These are phyloP conservation scores for Lepidocolaptes lacrymiger DNA, from an alignment of 2,797 vertebrate genomes.

Conservation along the genomic window DNA sequence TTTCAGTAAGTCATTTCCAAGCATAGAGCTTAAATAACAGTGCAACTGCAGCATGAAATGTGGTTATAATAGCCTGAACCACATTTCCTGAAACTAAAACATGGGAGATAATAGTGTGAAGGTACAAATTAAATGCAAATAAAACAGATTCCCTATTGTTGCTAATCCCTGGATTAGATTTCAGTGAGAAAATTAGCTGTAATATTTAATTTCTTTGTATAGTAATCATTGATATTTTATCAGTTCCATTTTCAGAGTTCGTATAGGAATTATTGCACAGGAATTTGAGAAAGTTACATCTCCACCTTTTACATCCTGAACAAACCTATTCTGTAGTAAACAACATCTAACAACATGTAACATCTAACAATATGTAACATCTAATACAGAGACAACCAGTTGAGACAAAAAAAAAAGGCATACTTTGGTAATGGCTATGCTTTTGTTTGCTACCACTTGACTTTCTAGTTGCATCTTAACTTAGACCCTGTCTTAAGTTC, in stretches of 20 bases:
- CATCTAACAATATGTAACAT: neutral
- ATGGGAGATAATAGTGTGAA: constrained; percentile 78
- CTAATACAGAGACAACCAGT: neutral
- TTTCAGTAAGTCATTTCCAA: constrained; percentile 74
- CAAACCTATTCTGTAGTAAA: constrained; percentile 29
- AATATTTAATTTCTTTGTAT: constrained; percentile 70
- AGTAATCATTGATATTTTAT: constrained; percentile 63
- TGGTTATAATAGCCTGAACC: constrained; percentile 78
- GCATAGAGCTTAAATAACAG: constrained; percentile 77
- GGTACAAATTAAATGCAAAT: constrained; percentile 85
- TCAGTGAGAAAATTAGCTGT: constrained; percentile 72
- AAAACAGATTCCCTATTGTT: constrained; percentile 79
- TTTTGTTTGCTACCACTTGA: neutral
- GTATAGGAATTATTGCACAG: constrained; percentile 30
- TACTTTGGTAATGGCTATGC: neutral
- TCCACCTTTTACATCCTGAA: constrained; percentile 29
- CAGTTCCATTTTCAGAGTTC: constrained; percentile 67
- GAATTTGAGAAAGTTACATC: constrained; percentile 31
- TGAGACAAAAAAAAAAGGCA: neutral
- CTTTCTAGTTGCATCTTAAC: neutral
- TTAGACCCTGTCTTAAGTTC: neutral
- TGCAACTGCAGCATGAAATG: constrained; percentile 79
- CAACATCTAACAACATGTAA: neutral
- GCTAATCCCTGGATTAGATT: constrained; percentile 76
- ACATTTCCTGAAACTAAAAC: constrained; percentile 81